Evolutionary conservation across 1,140 invertebrate species (phyloP), one percentile per base, ranked within the genome.

Genomic region (Drosophila melanica): DNA sequence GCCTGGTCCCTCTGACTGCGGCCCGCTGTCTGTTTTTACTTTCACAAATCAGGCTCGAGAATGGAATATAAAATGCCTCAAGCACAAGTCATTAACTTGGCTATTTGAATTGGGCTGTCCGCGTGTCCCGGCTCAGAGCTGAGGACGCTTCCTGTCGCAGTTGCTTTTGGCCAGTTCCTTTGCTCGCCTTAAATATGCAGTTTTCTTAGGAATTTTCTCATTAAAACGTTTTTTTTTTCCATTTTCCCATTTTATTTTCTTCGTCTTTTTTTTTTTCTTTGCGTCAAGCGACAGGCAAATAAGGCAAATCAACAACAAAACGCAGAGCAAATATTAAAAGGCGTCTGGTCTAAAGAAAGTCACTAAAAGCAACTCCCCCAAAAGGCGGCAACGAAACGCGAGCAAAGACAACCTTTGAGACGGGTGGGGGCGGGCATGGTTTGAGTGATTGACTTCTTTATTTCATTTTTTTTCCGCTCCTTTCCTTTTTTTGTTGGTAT

Each of bases 161-260:
- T 68, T 77, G 57, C 50, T 51, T 55, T 48, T 59, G 10, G 20
- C 42, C 18, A 41, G 62, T 30, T 60, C 23, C 62, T 73, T 63
- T 54, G 47, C 51, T 55, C 14, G 47, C 69, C 76, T 84, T 89
- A 89, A 87, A 84, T 89, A 89, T 87, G 84, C 84, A 87, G 84
- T 84, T 89, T 89, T 80, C 77, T 87, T 80, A 84, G 73, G 84
- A 87, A 87, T 89, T 87, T 87, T 84, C 79, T 87, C 84, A 89
- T 87, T 87, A 89, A 84, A 87, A 89, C 53, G 64, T 39, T 54
- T 59, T 41, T 64, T 47, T 69, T 57, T 47, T 69, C 51, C n/a
- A 27, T 45, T 58, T 58, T 58, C 20, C 27, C 41, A 45, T 64
- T 84, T 72, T 77, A 51, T 75, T 47, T 54, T 64, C 55, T 9